Evolutionary conservation across 2,113 vertebrate species (phyloP).

Genomic region (Bubo scandiacus): DNA sequence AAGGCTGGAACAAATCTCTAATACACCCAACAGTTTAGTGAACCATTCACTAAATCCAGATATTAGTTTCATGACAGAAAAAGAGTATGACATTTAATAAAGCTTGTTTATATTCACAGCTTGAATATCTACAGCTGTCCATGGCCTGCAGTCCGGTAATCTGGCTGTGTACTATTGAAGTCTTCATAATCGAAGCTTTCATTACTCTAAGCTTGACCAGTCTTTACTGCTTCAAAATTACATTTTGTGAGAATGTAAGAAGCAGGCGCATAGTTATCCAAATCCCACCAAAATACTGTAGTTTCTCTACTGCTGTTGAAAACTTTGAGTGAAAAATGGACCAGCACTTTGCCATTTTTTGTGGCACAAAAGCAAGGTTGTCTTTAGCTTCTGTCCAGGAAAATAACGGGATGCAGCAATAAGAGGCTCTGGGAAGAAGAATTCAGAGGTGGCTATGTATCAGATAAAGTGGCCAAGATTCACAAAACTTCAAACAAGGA

Average conservation of each 20-base stretch:
- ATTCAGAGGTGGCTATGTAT: neutral
- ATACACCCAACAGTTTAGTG: neutral
- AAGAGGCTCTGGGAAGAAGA: neutral
- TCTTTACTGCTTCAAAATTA: neutral
- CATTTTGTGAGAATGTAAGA: neutral
- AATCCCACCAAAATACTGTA: neutral
- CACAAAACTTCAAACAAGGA: fast-evolving
- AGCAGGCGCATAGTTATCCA: neutral
- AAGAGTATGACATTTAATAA: neutral
- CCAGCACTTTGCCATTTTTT: neutral
- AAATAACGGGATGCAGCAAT: neutral
- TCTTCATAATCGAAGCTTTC: neutral
- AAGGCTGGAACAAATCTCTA: neutral
- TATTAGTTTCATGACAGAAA: neutral
- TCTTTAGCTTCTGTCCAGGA: neutral
- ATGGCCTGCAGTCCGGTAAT: neutral
- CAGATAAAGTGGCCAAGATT: neutral
- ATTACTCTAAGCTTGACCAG: neutral
- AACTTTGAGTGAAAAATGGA: neutral
- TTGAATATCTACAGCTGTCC: neutral
- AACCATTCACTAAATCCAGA: neutral
- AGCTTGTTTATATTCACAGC: neutral
- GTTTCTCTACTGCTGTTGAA: neutral
- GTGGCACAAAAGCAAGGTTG: neutral
- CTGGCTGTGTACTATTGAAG: neutral